These are phyloP conservation scores for Gortyna flavago DNA, from an alignment of 2,888 invertebrate genomes.

Conservation along the genomic window DNA sequence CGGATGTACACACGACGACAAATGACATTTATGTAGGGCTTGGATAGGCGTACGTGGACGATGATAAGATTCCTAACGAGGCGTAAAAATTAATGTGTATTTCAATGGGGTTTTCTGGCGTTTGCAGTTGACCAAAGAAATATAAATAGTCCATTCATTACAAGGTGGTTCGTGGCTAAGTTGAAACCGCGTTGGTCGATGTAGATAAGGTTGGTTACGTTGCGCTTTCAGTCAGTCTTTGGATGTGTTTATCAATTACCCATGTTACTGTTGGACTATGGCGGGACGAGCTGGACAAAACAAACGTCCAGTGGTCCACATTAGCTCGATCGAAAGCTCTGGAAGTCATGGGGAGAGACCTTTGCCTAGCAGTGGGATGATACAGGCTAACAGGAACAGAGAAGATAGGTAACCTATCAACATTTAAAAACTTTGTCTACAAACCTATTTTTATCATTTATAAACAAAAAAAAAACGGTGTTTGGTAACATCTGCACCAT, in stretches of 20 bases:
- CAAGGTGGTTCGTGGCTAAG: neutral
- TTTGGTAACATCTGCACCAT: constrained; percentile 5
- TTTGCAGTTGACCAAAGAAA: neutral
- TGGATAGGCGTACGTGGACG: constrained; percentile 5
- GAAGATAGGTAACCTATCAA: too few relatives aligned
- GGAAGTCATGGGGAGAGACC: neutral
- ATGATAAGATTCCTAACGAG: neutral
- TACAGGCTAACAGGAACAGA: too few relatives aligned
- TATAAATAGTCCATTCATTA: neutral
- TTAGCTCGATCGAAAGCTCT: neutral
- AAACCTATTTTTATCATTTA: neutral
- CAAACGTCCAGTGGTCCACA: neutral
- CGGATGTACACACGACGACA: too few relatives aligned
- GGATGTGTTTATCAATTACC: neutral
- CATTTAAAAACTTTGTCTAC: neutral
- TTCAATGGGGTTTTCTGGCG: neutral
- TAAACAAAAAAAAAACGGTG: neutral
- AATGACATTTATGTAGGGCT: constrained; percentile 18
- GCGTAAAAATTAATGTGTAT: neutral
- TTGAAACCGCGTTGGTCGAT: too few relatives aligned
- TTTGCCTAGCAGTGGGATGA: neutral
- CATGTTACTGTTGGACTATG: neutral
- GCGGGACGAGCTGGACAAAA: neutral
- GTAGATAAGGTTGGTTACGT: neutral
- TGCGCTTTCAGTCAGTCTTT: neutral